Conservation (phyloP, 2,888 invertebrate genomes). For the Scaptomyza cyrtandrae region DNA sequence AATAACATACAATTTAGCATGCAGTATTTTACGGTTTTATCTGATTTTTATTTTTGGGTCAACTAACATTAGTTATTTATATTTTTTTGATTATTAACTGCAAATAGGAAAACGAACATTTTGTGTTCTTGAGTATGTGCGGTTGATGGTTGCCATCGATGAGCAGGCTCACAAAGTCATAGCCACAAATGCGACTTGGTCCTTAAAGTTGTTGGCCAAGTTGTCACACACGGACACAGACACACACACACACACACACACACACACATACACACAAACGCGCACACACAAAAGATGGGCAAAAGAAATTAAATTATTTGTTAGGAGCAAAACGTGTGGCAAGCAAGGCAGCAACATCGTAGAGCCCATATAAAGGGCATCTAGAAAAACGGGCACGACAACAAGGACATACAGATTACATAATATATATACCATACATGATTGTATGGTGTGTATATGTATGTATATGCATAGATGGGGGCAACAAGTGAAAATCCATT, state of each 20-base stretch:
- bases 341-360: not conserved
- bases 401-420: constrained; percentile 71
- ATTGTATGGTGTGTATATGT: not conserved
- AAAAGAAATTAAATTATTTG: constrained; percentile 76
- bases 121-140: constrained; percentile 9
- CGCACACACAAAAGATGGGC: constrained; percentile 25
- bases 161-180: constrained; percentile 6
- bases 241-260: not conserved
- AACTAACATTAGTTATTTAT: constrained; percentile 36
- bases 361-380: constrained; percentile 46
- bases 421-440: constrained; percentile 31
- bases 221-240: constrained; percentile 2
- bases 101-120: constrained; percentile 34
- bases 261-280: not conserved
- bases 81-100: constrained; percentile 34
- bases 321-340: constrained; percentile 49
- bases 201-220: constrained; percentile 44
- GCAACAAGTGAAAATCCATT: constrained; percentile 78
- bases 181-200: constrained; percentile 29
- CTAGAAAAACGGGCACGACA: constrained; percentile 68
- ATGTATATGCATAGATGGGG: constrained; percentile 40
- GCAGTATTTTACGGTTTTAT: not conserved
- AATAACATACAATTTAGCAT: not conserved
- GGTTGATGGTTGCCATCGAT: constrained; percentile 26
- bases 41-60: not conserved